Conservation (phyloP, 2,113 vertebrate species). For the Poeciliopsis turrubarensis region DNA sequence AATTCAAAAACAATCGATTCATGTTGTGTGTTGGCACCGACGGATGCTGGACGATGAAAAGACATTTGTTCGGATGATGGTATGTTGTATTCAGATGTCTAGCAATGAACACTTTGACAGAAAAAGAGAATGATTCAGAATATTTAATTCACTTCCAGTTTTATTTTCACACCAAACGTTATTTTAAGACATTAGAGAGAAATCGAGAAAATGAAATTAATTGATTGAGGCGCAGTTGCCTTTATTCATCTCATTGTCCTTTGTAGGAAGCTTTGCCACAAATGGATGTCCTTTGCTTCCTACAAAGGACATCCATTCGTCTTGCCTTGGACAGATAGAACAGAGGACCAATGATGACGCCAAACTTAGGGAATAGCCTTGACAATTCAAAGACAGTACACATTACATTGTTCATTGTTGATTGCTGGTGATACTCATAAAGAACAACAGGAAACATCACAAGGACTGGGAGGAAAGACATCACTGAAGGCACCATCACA, state of each 20-base stretch:
- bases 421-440: background rate
- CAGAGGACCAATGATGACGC: slow-evolving; percentile 55
- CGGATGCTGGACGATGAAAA: slow-evolving; percentile 7
- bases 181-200: background rate
- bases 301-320: slow-evolving; percentile 25
- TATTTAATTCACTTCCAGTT: background rate
- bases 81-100: no score
- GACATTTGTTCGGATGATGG: no score
- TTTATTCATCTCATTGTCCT: background rate
- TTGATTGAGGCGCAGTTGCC: background rate
- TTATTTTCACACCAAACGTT: background rate
- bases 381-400: background rate
- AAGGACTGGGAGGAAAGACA: slow-evolving; percentile 10
- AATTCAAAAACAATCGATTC: slow-evolving; percentile 12
- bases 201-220: background rate
- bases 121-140: slow-evolving; percentile 49
- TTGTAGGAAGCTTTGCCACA: background rate
- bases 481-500: slow-evolving; percentile 6
- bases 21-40: slow-evolving; percentile 27
- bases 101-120: slow-evolving; percentile 11
- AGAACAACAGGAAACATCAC: slow-evolving; percentile 8
- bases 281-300: no score
- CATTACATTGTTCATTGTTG: background rate
- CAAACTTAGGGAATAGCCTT: slow-evolving; percentile 44
- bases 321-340: slow-evolving; percentile 66